phyloP scores from a whole-genome alignment of 1,140 invertebrate species.

The Drosophila mauritiana region DNA sequence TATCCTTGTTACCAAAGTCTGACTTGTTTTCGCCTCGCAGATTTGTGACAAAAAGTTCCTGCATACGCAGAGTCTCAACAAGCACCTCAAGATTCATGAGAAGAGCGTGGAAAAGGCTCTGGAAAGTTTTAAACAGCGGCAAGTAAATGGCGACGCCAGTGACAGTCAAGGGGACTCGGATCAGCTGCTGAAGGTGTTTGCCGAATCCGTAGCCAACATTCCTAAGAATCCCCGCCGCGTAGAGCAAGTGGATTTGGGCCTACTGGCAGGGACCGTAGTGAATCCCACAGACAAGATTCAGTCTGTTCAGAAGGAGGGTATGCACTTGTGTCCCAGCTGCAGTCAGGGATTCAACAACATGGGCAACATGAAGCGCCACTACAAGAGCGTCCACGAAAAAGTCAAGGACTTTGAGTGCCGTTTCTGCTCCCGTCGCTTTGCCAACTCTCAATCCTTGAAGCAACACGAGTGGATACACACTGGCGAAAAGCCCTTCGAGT shows the following conservation, averaged over 20 bases:
- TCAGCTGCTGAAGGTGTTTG: constrained; percentile 71
- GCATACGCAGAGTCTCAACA: constrained; percentile 72
- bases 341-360: constrained; percentile 76
- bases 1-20: neutral
- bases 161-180: constrained; percentile 47
- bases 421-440: constrained; percentile 76
- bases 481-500: constrained; percentile 84
- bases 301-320: constrained; percentile 71
- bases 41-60: constrained; percentile 72
- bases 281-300: constrained; percentile 66
- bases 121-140: constrained; percentile 73
- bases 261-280: constrained; percentile 72
- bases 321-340: constrained; percentile 75
- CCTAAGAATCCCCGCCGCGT: constrained; percentile 72
- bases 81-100: constrained; percentile 79
- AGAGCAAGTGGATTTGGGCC: constrained; percentile 71
- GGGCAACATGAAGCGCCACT: constrained; percentile 79
- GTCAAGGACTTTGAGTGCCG: constrained; percentile 81
- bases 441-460: constrained; percentile 79
- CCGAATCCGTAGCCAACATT: constrained; percentile 76
- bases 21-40: neutral
- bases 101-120: constrained; percentile 73
- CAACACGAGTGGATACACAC: constrained; percentile 84
- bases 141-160: constrained; percentile 37
- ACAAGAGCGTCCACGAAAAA: constrained; percentile 80